Base-by-base conservation (phyloP, 2,888 invertebrate genomes). In the Conistra vaccinii region DNA sequence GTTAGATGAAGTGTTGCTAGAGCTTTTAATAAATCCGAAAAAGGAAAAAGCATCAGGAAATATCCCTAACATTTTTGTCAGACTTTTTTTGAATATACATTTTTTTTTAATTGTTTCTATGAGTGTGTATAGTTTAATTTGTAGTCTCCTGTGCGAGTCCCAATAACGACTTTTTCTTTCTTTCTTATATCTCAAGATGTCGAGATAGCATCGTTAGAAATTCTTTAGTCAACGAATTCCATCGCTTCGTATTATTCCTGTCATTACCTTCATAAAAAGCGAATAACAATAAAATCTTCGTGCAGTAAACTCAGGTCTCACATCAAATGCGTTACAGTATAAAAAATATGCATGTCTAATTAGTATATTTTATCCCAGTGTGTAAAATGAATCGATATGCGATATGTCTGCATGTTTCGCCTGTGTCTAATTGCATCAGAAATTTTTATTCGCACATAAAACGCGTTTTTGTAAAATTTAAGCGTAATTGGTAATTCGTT, bases 361-460 rank as follows among this genome's bases (percentile, higher is more conserved):
- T 92, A 93, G 89, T 90, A 86, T 86, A 78, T 88, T 90, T 91
- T 89, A 90, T 90, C 84, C 78, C 73, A 75, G 85, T 87, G 83
- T 87, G 87, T 89, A 90, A 91, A 91, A 89, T 86, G 80, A 88
- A 90, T 88, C 85, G 83, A 86, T 85, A 88, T 89, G 87, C 85
- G 85, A 89, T 87, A 85, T 81, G 85, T 88, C 88, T 90, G 91
- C 90, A 92, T 89, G 89, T 89, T 89, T 80, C 85, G 84, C 88
- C 87, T 88, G 87, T 91, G 91, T 92, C 92, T 92, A 94, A 94
- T 94, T 93, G 91, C 90, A 90, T 75, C 86, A 75, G 80, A 86
- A 85, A 82, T 79, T 84, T 88, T 92, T 90, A 87, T 88, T 89
- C 85, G 83, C 77, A 81, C 83, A 90, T 92, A 91, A 91, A 92